Conservation (phyloP, 2,888 invertebrate genomes). For the Drosophila nr. perissopoda region DNA sequence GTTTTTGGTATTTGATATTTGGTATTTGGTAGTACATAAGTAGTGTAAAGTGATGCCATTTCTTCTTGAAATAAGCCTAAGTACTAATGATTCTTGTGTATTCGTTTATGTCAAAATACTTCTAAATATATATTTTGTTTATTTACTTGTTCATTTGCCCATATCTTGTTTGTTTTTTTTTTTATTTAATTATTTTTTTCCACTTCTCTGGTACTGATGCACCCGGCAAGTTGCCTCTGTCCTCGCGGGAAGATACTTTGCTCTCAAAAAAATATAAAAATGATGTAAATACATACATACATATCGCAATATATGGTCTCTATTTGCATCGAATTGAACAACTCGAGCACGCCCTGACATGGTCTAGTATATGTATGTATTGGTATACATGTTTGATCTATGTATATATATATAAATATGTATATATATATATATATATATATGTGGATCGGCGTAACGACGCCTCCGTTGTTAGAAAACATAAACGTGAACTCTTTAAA, state of each 20-base stretch:
- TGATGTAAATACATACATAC: conserved; percentile 8
- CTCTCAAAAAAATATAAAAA: conserved; percentile 24
- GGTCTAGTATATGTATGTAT: conserved; percentile 23
- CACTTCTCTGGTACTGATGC: conserved; percentile 55
- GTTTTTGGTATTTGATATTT: conserved; percentile 29
- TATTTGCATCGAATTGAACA: conserved; percentile 21
- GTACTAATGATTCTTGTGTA: conserved; percentile 49
- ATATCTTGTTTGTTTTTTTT: conserved; percentile 11
- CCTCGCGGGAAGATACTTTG: conserved; percentile 12
- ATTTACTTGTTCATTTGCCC: conserved; percentile 18
- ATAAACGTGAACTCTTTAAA: conserved; percentile 51
- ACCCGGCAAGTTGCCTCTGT: conserved; percentile 38
- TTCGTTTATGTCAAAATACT: conserved; percentile 42
- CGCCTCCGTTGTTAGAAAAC: conserved; percentile 43
- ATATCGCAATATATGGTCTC: conserved; percentile 17
- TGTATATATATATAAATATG: neutral
- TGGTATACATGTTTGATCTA: conserved; percentile 14
- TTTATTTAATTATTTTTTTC: conserved; percentile 16
- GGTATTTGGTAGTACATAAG: conserved; percentile 40
- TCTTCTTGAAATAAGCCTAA: conserved; percentile 42
- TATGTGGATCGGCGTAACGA: conserved; percentile 8
- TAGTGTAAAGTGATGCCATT: conserved; percentile 46
- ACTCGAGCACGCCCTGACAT: conserved; percentile 26
- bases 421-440: conserved; percentile 3
- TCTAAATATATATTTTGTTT: conserved; percentile 32